Base-by-base conservation (phyloP, 1,140 invertebrate genomes). In the Acromyrmex charruanus region DNA sequence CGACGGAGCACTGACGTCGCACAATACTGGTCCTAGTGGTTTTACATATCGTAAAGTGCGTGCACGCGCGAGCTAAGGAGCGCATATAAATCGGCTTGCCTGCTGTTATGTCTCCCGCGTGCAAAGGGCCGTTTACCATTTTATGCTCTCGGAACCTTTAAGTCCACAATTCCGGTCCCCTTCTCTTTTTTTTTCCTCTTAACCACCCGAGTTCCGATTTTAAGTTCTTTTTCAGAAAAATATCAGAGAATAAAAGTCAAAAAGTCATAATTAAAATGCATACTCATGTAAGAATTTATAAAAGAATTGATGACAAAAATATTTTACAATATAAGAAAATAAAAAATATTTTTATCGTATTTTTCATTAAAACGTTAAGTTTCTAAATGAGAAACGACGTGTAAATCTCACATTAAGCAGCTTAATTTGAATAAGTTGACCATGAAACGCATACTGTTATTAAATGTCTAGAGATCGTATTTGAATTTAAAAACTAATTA, bases 11-110 rank as follows among this genome's bases (percentile, higher is more conserved):
- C 69, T 80, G 80, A 84, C 74, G 86, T 85, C 85, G 71, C 90
- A 91, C 90, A 93, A 92, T 93, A 65, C 82, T 74, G 25, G 68
- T 58, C 44, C 86, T 85, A 77, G 87, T 88, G 90, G 87, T 94
- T 94, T 93, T 94, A 94, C 92, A 93, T 93, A 93, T 93, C 92
- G 88, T 94, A 92, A 93, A 94, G 86, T 90, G 87, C 89, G 87
- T 89, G 87, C 88, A 90, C 87, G 87, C 88, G 89, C 87, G 87
- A 87, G 89, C 87, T 93, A 90, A 92, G 89, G 91, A 93, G 91
- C 91, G 89, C 86, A 90, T 93, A 93, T 93, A 93, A 93, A 93
- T 93, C 92, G 91, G 87, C 88, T 88, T 86, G 88, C 86, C 87
- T 88, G 90, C 91, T 93, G 92, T 93, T 93, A 93, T 93, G 90